phyloP scores from a whole-genome alignment of 2,888 invertebrate species.

The Caenorhabditis plicata region DNA sequence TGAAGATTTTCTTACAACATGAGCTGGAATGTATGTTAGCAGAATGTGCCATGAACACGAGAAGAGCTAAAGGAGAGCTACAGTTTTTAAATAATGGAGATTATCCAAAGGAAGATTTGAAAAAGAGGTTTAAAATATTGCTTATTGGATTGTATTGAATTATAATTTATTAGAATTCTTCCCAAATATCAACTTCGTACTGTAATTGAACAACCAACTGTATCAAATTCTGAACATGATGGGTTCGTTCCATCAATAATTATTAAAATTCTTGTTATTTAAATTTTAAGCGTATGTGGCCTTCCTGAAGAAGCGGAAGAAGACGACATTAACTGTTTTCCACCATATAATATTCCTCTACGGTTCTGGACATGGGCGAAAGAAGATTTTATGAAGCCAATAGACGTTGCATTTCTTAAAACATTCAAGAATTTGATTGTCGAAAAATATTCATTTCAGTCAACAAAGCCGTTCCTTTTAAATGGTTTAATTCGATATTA shows the following conservation, averaged over 20 bases:
- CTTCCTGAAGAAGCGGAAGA: conserved; percentile 29
- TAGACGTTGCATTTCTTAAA: conserved; percentile 26
- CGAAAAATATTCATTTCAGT: conserved; percentile 17
- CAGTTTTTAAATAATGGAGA: conserved; percentile 37
- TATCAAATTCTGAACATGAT: too few relatives aligned
- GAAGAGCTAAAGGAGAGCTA: conserved; percentile 23
- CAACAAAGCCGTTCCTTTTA: conserved; percentile 18
- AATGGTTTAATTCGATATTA: too few relatives aligned
- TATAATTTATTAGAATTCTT: conserved; percentile 13
- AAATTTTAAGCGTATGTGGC: conserved; percentile 28
- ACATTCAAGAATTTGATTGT: conserved; percentile 26
- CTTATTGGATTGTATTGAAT: neutral
- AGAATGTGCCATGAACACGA: conserved; percentile 14
- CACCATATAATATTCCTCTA: conserved; percentile 28
- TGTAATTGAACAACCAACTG: neutral
- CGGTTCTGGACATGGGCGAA: conserved; percentile 44
- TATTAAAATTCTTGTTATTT: neutral
- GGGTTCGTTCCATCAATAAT: neutral
- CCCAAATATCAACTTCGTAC: neutral
- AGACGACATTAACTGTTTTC: conserved; percentile 29
- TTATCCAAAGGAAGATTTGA: conserved; percentile 37
- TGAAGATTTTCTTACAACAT: conserved; percentile 33
- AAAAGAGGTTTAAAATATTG: conserved; percentile 8
- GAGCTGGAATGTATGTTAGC: conserved; percentile 39
- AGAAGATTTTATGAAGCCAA: conserved; percentile 19